Conservation (phyloP, 1,140 invertebrate genomes). For the Achroia grisella region DNA sequence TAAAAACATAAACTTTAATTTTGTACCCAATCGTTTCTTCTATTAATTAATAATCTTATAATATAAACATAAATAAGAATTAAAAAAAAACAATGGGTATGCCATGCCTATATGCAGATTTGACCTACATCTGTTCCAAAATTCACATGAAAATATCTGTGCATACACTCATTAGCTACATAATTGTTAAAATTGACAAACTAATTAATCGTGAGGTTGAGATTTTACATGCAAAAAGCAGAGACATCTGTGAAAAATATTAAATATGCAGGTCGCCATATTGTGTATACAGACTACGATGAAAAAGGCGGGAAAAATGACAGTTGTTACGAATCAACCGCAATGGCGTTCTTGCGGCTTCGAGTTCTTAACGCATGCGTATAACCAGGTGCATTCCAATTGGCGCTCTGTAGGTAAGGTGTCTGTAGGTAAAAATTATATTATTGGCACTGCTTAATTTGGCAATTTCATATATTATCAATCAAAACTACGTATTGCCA, state of each 20-base stretch:
- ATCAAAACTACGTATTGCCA: no score
- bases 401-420: conserved; percentile 13
- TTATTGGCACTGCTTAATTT: no score
- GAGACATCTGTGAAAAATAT: conserved; percentile 31
- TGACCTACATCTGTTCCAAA: conserved; percentile 41
- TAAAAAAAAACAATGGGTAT: no score
- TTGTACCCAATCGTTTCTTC: no score
- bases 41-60: no score
- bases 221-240: conserved; percentile 28
- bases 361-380: conserved; percentile 38
- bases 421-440: no score
- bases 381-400: conserved; percentile 35
- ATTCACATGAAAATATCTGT: conserved; percentile 41
- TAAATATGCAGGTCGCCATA: conserved; percentile 6
- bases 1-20: no score
- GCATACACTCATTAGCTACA: conserved; percentile 3
- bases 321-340: conserved; percentile 52
- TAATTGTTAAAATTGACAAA: conserved; percentile 16
- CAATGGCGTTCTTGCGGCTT: conserved; percentile 43
- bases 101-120: no score
- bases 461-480: no score
- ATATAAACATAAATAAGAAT: no score
- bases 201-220: conserved; percentile 26
- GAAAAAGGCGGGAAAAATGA: conserved; percentile 51
- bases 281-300: conserved; percentile 25